Percentiles rank a stretch among this genome's conserved stretches.
These are phyloP conservation scores for Pampusana beccarii DNA, from an alignment of 2,113 vertebrate genomes.

Conservation along the genomic window DNA sequence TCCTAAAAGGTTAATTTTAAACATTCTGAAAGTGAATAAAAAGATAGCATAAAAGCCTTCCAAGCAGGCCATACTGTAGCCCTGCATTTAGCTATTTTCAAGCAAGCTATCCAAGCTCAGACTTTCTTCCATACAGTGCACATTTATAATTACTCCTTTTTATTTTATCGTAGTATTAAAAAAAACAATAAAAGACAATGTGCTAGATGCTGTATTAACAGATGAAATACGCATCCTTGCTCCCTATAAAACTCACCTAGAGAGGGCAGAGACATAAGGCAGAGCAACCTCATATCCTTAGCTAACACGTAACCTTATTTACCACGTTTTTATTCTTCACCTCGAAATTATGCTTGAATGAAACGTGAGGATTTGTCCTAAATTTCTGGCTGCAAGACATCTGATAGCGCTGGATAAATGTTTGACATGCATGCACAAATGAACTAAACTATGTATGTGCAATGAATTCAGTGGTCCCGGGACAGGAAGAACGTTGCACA, in stretches of 20 bases:
- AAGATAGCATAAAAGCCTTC: neutral
- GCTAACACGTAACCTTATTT: accelerated
- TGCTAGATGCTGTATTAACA: neutral
- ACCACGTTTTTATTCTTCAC: neutral
- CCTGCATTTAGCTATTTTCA: neutral
- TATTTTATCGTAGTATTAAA: neutral
- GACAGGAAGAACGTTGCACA: neutral
- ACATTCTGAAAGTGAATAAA: neutral
- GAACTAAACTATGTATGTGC: neutral
- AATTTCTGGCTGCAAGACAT: neutral
- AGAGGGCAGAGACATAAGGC: neutral
- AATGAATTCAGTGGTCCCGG: neutral
- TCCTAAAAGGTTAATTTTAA: neutral
- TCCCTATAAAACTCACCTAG: neutral
- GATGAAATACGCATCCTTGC: neutral
- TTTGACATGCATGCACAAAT: neutral
- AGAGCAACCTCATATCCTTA: neutral
- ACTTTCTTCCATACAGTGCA: neutral
- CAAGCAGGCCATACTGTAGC: neutral
- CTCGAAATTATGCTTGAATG: neutral
- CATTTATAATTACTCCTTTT: neutral
- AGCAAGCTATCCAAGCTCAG: neutral
- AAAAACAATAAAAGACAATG: neutral
- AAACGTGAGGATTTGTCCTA: neutral
- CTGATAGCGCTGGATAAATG: neutral